Evolutionary conservation across 2,888 invertebrate species (phyloP).

Genomic region (Idaea straminata): DNA sequence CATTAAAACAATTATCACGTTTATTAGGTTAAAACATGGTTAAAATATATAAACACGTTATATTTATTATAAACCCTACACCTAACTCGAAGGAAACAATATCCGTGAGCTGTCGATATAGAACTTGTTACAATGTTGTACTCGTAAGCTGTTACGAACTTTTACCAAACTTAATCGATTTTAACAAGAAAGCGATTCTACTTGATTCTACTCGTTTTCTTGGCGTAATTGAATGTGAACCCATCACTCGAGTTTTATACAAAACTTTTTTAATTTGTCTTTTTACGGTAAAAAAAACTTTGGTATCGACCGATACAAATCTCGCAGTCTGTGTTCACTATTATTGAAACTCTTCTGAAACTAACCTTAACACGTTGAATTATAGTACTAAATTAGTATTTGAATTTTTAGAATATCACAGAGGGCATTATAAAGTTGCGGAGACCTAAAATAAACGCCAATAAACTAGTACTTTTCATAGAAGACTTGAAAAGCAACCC

Average conservation of each 20-base stretch:
- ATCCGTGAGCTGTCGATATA: background rate
- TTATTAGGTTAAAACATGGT: no score
- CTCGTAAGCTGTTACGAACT: background rate
- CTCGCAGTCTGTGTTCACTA: no score
- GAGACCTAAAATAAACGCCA: constrained; percentile 60
- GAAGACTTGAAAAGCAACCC: constrained; percentile 57
- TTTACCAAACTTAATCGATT: background rate
- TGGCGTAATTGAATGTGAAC: background rate
- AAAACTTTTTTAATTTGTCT: background rate
- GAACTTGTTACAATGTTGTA: background rate
- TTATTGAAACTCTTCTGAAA: no score
- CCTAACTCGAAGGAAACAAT: background rate
- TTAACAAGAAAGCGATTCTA: background rate
- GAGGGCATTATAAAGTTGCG: constrained; percentile 67
- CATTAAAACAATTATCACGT: no score
- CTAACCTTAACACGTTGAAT: background rate
- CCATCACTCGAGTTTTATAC: background rate
- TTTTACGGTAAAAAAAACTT: background rate
- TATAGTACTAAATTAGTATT: background rate
- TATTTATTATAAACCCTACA: no score
- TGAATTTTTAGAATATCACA: constrained; percentile 57
- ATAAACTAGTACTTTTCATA: constrained; percentile 58
- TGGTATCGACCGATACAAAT: no score
- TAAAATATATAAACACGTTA: no score
- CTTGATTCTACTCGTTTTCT: background rate